Percentiles rank a stretch among this genome's conserved stretches.
Conservation (phyloP, 2,113 vertebrate species). For the mouse (Mus musculus) region GRCm39 chr12:30261501-30262000, state of each 20-base stretch:
- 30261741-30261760: background rate
- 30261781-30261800: background rate
- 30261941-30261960: too few relatives aligned
- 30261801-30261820: too few relatives aligned
- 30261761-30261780: too few relatives aligned
- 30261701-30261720: background rate
- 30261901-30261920: background rate
- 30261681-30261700: background rate
- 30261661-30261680: background rate
- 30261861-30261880: background rate
- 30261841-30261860: background rate
- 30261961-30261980: background rate
- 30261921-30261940: background rate
- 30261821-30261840: background rate
- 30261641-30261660: background rate
- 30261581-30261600: background rate
- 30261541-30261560: background rate
- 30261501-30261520: background rate
- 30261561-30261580: background rate
- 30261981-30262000: background rate
- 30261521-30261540: background rate
- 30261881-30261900: background rate
- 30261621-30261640: background rate
- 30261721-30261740: background rate
- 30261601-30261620: too few relatives aligned